These are phyloP conservation scores for Brachionus rubens DNA, from an alignment of 1,140 invertebrate species.

Conservation along the genomic window DNA sequence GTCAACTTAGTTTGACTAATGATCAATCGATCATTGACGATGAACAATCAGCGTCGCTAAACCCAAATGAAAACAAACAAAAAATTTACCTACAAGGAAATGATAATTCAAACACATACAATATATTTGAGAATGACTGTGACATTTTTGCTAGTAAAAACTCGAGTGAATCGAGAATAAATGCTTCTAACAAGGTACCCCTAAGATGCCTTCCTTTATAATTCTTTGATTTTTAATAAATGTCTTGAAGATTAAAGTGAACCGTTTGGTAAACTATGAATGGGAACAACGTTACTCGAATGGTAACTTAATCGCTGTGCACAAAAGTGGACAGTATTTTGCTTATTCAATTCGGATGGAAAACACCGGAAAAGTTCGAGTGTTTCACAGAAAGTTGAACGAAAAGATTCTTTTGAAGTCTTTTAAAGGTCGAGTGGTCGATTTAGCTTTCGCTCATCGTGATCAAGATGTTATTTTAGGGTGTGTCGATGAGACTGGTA, in stretches of 20 bases:
- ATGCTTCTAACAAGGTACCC: not conserved
- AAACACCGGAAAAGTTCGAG: conserved; percentile 73
- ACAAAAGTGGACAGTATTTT: conserved; percentile 76
- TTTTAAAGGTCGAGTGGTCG: conserved; percentile 76
- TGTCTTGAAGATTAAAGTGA: conserved; percentile 66
- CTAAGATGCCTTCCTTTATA: not conserved
- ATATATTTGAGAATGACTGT: conserved; percentile 69
- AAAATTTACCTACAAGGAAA: conserved; percentile 64
- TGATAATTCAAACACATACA: conserved; percentile 69
- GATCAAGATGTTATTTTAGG: conserved; percentile 73
- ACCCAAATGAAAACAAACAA: conserved; percentile 11
- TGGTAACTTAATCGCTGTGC: conserved; percentile 81
- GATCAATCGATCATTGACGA: conserved; percentile 29
- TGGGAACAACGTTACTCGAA: conserved; percentile 82
- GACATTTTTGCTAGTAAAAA: conserved; percentile 67
- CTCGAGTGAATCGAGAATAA: not conserved
- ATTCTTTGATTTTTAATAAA: not conserved
- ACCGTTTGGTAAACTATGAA: conserved; percentile 82
- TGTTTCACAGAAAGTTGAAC: conserved; percentile 72
- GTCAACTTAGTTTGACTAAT: not conserved
- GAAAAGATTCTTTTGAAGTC: conserved; percentile 78
- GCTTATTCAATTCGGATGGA: conserved; percentile 71
- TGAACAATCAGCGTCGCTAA: not conserved
- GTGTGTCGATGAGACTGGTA: conserved; percentile 77
- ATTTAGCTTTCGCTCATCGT: conserved; percentile 81